Base-by-base conservation (phyloP, 2,113 vertebrate species). In the Clarias batrachus region DNA sequence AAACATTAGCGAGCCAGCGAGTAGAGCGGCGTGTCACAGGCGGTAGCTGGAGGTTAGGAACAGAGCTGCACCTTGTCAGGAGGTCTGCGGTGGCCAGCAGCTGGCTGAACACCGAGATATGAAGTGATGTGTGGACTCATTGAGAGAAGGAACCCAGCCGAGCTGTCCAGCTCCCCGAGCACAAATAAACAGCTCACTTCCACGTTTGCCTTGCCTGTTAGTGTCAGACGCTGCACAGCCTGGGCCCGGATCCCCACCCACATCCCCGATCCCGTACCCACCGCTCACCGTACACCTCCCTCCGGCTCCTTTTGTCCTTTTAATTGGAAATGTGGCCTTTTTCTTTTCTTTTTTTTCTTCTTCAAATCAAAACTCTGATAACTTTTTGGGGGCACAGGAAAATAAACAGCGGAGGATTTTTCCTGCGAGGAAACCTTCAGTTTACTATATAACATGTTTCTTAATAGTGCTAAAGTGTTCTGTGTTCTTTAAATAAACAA, bases 401-500 rank as follows among this genome's bases (percentile, higher is more conserved):
- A 95, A 96, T 96, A 96, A 95, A 96, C 94, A 86, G 91, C 92
- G 92, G 92, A 88, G 93, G 93, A 94, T 96, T 96, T 96, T 95
- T 95, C 94, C 94, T 92, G 93, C 66, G 83, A 95, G 94, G 95
- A 94, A 95, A 93, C 94, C 94, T 96, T 97, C 94, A 95, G 94
- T 96, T 96, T 95, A 95, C 95, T 94, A 95, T 95, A 96, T 96
- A 94, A 96, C 95, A 94, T 93, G 94, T 95, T 95, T 94, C 95
- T 96, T 96, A 96, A 95, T 95, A 96, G 96, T 94, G 95, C 96
- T 96, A 96, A 97, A 97, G 97, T 97, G 97, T 95, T 97, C 96
- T 95, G 94, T 92, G 95, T 96, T 96, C 96, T 97, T 97, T 97
- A 97, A 97, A 97, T 97, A 97, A 97, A 97, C 96, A 97, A 93